These are phyloP conservation scores for Patagioenas fasciata DNA, from an alignment of 2,113 vertebrate species.

Conservation along the genomic window DNA sequence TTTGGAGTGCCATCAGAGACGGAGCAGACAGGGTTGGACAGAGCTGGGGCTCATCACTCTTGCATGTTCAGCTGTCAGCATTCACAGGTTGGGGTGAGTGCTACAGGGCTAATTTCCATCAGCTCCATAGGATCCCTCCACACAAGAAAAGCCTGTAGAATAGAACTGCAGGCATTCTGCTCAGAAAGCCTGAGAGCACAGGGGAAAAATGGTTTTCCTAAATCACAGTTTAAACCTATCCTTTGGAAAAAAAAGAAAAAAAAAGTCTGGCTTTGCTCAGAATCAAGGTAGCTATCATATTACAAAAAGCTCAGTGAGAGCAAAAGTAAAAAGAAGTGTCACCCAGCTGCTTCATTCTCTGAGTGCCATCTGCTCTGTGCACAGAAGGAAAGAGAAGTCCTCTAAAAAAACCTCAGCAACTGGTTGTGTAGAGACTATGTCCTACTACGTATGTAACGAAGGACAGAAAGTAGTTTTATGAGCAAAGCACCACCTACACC, in stretches of 20 bases:
- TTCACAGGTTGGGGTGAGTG: background rate
- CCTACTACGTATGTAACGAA: background rate
- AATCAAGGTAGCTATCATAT: background rate
- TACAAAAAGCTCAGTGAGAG: background rate
- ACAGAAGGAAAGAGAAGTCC: background rate
- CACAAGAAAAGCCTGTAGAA: background rate
- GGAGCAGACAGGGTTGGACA: background rate
- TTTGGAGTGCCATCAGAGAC: background rate
- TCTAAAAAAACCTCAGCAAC: background rate
- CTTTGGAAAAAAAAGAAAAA: background rate
- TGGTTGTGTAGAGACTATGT: background rate
- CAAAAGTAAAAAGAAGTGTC: background rate
- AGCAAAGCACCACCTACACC: background rate
- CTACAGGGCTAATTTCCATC: background rate
- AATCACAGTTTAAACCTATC: background rate
- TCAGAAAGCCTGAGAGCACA: background rate
- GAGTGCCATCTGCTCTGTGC: background rate
- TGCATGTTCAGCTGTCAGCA: background rate
- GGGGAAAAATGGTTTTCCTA: background rate
- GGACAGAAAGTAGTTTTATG: background rate
- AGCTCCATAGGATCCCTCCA: background rate
- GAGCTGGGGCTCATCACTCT: background rate
- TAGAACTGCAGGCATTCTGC: constrained; percentile 4
- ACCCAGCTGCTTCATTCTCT: background rate
- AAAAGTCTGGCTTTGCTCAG: background rate